phyloP scores from a whole-genome alignment of 2,888 invertebrate species.

The Hemicrepidius hirtus region DNA sequence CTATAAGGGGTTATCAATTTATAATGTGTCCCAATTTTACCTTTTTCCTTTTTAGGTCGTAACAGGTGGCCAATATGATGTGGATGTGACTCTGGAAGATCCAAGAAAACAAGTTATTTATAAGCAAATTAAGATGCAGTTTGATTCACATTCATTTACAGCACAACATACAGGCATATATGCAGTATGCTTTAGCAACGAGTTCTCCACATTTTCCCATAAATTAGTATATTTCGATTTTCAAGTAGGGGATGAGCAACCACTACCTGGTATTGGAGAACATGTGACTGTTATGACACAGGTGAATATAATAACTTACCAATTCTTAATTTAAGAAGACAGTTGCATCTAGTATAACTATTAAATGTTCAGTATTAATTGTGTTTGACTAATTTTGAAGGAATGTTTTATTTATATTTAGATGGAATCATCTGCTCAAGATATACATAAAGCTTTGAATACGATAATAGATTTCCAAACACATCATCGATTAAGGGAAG shows the following conservation, averaged over 20 bases:
- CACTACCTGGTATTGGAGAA: slow-evolving; percentile 89
- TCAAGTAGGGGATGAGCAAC: slow-evolving; percentile 93
- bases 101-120: slow-evolving; percentile 93
- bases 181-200: slow-evolving; percentile 97
- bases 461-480: slow-evolving; percentile 96
- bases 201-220: slow-evolving; percentile 99
- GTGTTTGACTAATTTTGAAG: no score
- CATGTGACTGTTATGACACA: slow-evolving; percentile 95
- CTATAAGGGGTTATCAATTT: no score
- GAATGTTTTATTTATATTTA: slow-evolving; percentile 70
- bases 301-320: slow-evolving; percentile 76
- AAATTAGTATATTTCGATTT: slow-evolving; percentile 99
- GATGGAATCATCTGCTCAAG: slow-evolving; percentile 95
- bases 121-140: slow-evolving; percentile 94
- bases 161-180: slow-evolving; percentile 85
- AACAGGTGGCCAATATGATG: slow-evolving; percentile 98
- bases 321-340: no score
- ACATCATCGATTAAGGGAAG: slow-evolving; percentile 95
- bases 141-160: slow-evolving; percentile 93
- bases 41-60: slow-evolving; percentile 84
- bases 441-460: slow-evolving; percentile 92
- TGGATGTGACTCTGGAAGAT: slow-evolving; percentile 92
- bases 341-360: no score
- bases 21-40: neutral
- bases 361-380: no score